Evolutionary conservation across 1,140 invertebrate species (phyloP), one percentile per base, ranked within the genome.

Genomic region (Eriosoma lanigerum): DNA sequence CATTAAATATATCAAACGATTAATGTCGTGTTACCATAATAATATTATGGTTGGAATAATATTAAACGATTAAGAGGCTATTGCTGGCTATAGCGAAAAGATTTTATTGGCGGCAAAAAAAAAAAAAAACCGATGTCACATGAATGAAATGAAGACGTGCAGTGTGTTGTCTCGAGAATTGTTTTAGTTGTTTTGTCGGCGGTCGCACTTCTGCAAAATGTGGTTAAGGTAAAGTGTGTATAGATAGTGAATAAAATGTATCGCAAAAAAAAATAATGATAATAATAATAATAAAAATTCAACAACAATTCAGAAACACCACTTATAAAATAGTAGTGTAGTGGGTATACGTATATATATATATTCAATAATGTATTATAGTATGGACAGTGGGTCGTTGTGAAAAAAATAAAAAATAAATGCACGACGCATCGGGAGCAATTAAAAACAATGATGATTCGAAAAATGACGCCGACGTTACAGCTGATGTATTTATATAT

Each of bases 371-470:
- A 4, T 38, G 8, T 38, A 38, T 38, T 54, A 15, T 54, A 54
- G n/a, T 68, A 68, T n/a, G n/a, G 21, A 64, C 29, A 68, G 21
- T 17, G 66, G 66, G 38, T 68, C 66, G 66, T n/a, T 68, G 13
- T 48, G n/a, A 68, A 72, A 70, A 72, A 38, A 38, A 38, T n/a
- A n/a, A n/a, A 38, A 38, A 38, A 38, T 4, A 38, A 72, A 72
- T 70, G 66, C 66, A 50, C 66, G 48, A 68, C 62, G 38, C n/a
- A 50, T 50, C 46, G 68, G 17, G 17, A 29, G 68, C 68, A 72
- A 72, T 72, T 72, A 72, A 72, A 72, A 72, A 72, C 68, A 72
- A 72, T 72, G 68, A 72, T 52, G 46, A 48, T 72, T 26, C 26
- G 68, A 72, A 72, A 72, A 72, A 72, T 24, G 48, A 52, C 46